Conservation (phyloP, 2,888 invertebrate genomes). For the Drepanosiphum platanoidis region DNA sequence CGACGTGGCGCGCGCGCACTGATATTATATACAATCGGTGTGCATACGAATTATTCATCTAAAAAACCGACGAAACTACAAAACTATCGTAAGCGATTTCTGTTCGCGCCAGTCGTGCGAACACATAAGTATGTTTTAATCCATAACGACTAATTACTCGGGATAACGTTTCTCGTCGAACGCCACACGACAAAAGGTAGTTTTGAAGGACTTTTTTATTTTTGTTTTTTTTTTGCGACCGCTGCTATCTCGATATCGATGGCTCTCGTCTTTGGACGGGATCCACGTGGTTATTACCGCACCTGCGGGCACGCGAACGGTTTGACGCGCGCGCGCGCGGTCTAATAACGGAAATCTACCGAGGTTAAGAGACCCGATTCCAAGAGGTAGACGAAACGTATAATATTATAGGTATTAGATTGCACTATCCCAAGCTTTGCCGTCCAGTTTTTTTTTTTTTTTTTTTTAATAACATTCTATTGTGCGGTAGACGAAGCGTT, state of each 20-base stretch:
- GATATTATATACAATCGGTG: background rate
- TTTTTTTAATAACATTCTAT: background rate
- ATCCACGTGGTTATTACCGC: background rate
- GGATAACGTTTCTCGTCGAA: no score
- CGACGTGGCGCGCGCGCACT: background rate
- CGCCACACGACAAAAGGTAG: no score
- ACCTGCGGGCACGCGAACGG: background rate
- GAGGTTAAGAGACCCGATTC: background rate
- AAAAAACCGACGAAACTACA: no score
- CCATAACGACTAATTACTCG: no score
- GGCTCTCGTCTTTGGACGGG: background rate
- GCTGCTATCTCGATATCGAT: background rate
- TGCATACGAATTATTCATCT: constrained; percentile 21
- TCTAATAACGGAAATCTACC: background rate
- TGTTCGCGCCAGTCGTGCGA: no score
- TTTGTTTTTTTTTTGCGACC: no score
- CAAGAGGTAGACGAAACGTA: background rate
- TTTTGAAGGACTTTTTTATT: no score
- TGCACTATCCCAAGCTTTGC: no score
- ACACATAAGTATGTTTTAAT: no score
- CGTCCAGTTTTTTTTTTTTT: background rate
- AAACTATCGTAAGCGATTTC: no score
- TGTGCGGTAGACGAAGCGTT: background rate
- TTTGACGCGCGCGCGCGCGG: background rate
- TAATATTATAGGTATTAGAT: no score